phyloP scores from a whole-genome alignment of 2,113 vertebrate species.

The Hemicordylus capensis region DNA sequence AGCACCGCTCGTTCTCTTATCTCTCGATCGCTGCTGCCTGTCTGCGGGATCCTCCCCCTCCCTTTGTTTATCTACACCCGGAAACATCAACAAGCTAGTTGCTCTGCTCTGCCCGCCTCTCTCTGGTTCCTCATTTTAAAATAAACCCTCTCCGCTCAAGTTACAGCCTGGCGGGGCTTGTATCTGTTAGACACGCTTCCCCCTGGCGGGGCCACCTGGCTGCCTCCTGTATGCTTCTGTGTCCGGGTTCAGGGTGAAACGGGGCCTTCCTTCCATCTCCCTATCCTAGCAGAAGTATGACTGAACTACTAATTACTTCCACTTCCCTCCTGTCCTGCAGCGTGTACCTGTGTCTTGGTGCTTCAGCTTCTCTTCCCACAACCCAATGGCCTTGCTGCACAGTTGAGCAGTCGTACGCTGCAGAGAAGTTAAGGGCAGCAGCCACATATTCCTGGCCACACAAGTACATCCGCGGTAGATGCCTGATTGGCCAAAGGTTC shows the following conservation, averaged over 20 bases:
- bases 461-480: too few species aligned
- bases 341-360: neutral
- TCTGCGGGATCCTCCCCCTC: conserved; percentile 51
- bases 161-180: neutral
- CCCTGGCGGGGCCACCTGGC: neutral
- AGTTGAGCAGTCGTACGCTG: neutral
- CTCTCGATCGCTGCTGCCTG: conserved; percentile 48
- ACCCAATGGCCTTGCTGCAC: too few species aligned
- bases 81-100: conserved; percentile 68
- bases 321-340: neutral
- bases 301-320: too few species aligned
- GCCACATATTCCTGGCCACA: neutral
- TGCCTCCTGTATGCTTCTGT: neutral
- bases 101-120: conserved; percentile 25
- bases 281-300: neutral
- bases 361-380: too few species aligned
- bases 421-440: neutral
- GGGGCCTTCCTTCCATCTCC: too few species aligned
- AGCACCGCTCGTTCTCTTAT: conserved; percentile 45
- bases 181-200: neutral
- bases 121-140: conserved; percentile 22
- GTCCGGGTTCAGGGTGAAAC: neutral
- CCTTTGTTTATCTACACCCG: conserved; percentile 72
- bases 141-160: neutral
- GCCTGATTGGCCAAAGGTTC: neutral